Conservation (phyloP, 1,140 invertebrate genomes). For the Dreissena polymorpha region DNA sequence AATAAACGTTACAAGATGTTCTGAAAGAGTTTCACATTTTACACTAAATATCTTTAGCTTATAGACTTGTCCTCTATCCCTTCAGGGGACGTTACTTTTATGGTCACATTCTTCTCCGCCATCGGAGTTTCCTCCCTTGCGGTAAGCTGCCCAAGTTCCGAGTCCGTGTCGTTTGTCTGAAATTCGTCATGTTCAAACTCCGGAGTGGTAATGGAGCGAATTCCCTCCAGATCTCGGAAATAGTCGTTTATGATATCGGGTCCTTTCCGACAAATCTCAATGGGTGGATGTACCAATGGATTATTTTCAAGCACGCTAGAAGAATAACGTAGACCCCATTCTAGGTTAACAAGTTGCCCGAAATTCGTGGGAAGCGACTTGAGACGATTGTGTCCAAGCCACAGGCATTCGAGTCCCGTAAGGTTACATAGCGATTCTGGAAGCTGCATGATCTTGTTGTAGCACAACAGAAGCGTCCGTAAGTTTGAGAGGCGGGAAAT, state of each 20-base stretch:
- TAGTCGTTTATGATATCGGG: constrained; percentile 68
- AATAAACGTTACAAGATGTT: too few relatives aligned
- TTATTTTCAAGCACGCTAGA: constrained; percentile 77
- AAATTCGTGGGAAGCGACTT: constrained; percentile 74
- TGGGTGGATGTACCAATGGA: constrained; percentile 75
- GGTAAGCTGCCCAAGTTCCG: constrained; percentile 1
- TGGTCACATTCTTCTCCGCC: background rate
- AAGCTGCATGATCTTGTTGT: constrained; percentile 74
- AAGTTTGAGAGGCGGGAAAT: constrained; percentile 75
- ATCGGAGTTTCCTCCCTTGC: background rate
- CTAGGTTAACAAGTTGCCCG: constrained; percentile 72
- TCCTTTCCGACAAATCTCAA: constrained; percentile 77
- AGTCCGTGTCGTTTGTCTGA: background rate
- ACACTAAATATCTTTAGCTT: background rate
- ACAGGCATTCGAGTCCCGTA: constrained; percentile 73
- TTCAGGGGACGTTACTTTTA: constrained; percentile 1
- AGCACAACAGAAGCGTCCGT: constrained; percentile 74
- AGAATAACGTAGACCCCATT: constrained; percentile 76
- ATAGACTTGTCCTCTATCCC: background rate
- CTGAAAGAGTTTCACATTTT: too few relatives aligned
- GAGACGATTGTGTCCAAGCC: constrained; percentile 78
- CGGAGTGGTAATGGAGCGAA: constrained; percentile 23
- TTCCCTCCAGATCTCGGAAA: constrained; percentile 37
- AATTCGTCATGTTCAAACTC: constrained; percentile 38
- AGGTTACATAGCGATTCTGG: constrained; percentile 76